Base-by-base conservation (phyloP, 2,113 vertebrate genomes). In the Hemiprocne comata region DNA sequence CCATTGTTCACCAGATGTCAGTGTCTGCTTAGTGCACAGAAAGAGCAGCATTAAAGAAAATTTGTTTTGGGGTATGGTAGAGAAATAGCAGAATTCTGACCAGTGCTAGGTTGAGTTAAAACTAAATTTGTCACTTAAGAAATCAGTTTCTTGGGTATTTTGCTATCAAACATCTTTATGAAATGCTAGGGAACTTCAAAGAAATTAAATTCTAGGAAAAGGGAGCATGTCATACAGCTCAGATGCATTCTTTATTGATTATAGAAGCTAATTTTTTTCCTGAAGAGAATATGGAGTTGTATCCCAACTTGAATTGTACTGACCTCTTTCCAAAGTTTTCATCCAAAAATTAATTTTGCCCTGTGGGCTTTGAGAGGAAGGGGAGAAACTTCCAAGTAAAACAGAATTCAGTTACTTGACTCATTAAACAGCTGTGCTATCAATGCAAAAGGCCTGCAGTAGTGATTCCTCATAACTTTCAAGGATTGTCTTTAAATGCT, bases 1-100 rank as follows among this genome's bases (percentile, higher is more conserved):
- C 51, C 7, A 33, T 10, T 62, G 46, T 79, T 95, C 98, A 96
- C 81, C 87, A 97, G 98, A 85, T 97, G 98, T 97, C 97, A 98
- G 89, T 97, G 51, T 97, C 85, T 93, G 84, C 77, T 62, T 53
- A 50, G 28, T 84, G 42, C 40, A 87, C 57, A n/a, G n/a, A n/a
- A n/a, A 6, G 0, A 20, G 84, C 53, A 44, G 28, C 6, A 4
- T 11, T 55, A 25, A 31, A 7, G 67, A n/a, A 40, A 26, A 7
- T 36, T 46, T 53, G 11, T 3, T 69, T n/a, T 26, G 44, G 34
- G 33, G 9, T 44, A 5, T 17, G 9, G 31, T 7, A 24, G 29
- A 51, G 60, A 75, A 75, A 20, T 15, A 29, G 12, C 10, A 58
- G 36, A 34, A 61, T 80, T 93, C 36, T 92, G 46, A 67, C 14